Conservation (phyloP, 2,888 invertebrate species). For the Odontothrips loti region DNA sequence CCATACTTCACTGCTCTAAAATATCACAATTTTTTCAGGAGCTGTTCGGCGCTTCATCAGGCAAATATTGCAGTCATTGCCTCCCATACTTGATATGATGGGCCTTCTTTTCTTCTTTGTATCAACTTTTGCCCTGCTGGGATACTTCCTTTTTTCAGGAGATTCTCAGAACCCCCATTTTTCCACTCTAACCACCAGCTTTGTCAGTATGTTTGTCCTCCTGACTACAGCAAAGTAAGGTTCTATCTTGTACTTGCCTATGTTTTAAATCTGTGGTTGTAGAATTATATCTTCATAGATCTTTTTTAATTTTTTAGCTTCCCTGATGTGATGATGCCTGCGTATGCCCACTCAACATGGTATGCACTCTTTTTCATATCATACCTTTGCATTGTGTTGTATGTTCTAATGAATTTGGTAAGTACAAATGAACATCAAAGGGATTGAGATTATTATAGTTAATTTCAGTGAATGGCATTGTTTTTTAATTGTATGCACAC, state of each 20-base stretch:
- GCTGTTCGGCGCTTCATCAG: conserved; percentile 59
- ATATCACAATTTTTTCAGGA: conserved; percentile 27
- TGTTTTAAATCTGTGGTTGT: conserved; percentile 30
- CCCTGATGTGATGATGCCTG: conserved; percentile 91
- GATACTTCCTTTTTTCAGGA: conserved; percentile 75
- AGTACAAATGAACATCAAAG: conserved; percentile 44
- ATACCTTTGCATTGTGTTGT: conserved; percentile 77
- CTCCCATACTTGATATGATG: conserved; percentile 84
- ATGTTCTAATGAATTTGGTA: conserved; percentile 84
- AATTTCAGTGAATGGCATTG: not conserved
- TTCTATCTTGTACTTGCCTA: conserved; percentile 11
- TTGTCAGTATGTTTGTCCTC: conserved; percentile 82
- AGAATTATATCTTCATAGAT: not conserved
- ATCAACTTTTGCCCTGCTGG: conserved; percentile 73
- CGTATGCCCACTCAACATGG: conserved; percentile 74
- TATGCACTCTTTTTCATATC: conserved; percentile 81
- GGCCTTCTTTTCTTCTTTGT: conserved; percentile 79
- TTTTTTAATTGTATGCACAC: conserved; percentile 38
- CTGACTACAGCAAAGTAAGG: conserved; percentile 88
- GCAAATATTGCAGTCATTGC: conserved; percentile 79
- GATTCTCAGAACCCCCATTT: conserved; percentile 72
- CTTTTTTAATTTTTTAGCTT: conserved; percentile 56
- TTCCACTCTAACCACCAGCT: conserved; percentile 70
- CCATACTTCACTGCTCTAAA: not conserved
- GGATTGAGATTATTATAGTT: conserved; percentile 14